Conservation (phyloP, 2,797 vertebrate genomes). For the Meriones psammophilus region DNA sequence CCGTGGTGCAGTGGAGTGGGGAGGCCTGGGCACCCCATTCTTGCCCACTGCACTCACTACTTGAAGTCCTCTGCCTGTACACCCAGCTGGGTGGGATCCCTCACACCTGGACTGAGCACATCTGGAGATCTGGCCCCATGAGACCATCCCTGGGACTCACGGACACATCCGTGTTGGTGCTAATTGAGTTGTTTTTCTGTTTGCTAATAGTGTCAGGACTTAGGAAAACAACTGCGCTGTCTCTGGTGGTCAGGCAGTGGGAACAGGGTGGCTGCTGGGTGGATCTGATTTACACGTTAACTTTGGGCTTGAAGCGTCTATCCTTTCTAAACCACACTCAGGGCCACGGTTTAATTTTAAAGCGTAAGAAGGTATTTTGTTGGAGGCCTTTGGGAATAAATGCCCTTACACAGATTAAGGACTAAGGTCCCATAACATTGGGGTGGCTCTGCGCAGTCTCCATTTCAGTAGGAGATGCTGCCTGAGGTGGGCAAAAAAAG, state of each 20-base stretch:
- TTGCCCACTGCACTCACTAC: background rate
- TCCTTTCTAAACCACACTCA: background rate
- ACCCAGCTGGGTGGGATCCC: background rate
- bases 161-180: accelerated
- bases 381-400: background rate
- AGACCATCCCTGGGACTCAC: background rate
- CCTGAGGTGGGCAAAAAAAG: no score
- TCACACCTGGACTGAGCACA: background rate
- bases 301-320: background rate
- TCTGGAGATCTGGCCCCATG: background rate
- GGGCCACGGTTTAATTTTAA: background rate
- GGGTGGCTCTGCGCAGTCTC: background rate
- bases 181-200: background rate
- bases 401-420: no score
- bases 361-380: background rate
- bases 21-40: accelerated
- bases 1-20: background rate
- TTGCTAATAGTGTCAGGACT: background rate
- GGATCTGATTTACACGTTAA: background rate
- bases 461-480: background rate
- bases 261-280: no score
- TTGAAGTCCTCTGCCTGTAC: background rate
- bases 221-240: background rate
- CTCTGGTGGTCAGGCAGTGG: no score
- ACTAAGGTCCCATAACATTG: background rate